Conservation (phyloP, 1,140 invertebrate genomes). For the Archivesica marissinica region DNA sequence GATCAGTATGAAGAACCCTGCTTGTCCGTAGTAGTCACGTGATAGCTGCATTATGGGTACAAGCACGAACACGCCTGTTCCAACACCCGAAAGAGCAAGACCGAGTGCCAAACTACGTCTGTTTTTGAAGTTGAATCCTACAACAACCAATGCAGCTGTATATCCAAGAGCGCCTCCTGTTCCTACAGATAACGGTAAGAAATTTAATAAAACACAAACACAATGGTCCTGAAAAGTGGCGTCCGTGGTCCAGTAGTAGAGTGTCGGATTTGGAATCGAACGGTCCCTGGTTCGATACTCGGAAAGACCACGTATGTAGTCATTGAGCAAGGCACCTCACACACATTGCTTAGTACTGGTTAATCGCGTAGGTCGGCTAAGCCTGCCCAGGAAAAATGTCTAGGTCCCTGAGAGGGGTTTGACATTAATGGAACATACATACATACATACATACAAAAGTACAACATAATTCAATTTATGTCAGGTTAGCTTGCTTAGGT, state of each 20-base stretch:
- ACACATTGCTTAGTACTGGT: background rate
- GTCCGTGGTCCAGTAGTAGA: too few species aligned
- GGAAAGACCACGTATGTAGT: background rate
- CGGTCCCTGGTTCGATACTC: too few species aligned
- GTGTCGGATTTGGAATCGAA: too few species aligned
- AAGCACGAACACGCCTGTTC: constrained; percentile 39
- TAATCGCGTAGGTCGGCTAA: too few species aligned
- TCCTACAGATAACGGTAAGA: constrained; percentile 26
- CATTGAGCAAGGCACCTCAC: background rate
- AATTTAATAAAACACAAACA: background rate
- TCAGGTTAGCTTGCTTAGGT: too few species aligned
- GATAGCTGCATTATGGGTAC: constrained; percentile 7
- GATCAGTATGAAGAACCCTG: constrained; percentile 47
- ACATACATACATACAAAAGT: too few species aligned
- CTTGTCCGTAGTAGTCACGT: constrained; percentile 35
- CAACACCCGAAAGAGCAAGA: constrained; percentile 26
- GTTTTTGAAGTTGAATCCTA: constrained; percentile 48
- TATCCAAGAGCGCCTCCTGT: constrained; percentile 38
- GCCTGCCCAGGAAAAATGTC: too few species aligned
- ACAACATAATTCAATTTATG: too few species aligned
- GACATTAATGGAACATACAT: too few species aligned
- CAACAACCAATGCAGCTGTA: constrained; percentile 44
- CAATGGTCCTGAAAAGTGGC: background rate
- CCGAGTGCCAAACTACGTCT: constrained; percentile 34
- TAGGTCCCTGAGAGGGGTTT: too few species aligned